Base-by-base conservation (phyloP, 92 coral and sea anemone genomes). In the Palythoa grandis region DNA sequence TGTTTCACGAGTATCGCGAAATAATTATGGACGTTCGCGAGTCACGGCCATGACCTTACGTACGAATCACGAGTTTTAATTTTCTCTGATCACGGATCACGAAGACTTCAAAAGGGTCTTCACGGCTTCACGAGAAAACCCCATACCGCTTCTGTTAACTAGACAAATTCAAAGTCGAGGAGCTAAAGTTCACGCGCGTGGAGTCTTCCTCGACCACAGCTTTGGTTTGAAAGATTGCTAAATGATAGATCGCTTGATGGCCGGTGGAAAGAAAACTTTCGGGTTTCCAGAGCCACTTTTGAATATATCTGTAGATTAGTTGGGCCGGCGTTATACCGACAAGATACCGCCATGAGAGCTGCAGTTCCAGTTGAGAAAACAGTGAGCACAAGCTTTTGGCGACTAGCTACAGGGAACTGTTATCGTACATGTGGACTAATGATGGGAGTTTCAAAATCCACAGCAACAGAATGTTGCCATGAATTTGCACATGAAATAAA, bases 171-270 rank as follows among this genome's bases (percentile, higher is more conserved):
- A 77, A 68, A 65, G 16, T 68, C 20, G 77, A 83, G 86, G 19
- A 68, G 68, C 86, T 48, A 83, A 48, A 83, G 77, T 20, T 66
- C 77, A 17, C 65, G 86, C 86, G 89, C 63, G 47, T 86, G 88
- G 92, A 85, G 63, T 86, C 72, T 72, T 35, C 92, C 92, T 56
- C 85, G 90, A 61, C 88, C 90, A 50, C 87, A 82, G 79, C 74
- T 77, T 74, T 90, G 92, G 92, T 86, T 90, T 68, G 90, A 87
- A 70, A 47, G 63, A 53, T 58, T 89, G 63, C 24, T 89, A 47
- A 84, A 76, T 60, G 76, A 82, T 66, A 63, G 88, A 74, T 52
- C 20, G 60, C 88, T 74, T 74, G 88, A 85, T 84, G 70, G 53
- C 73, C 65, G 60, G 75, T 86, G 88, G 83, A 74, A 76, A 74